Percentiles rank a stretch among this genome's conserved stretches.
Evolutionary conservation across 2,797 vertebrate genomes (phyloP).

Genomic region (Brachymystax lenok): DNA sequence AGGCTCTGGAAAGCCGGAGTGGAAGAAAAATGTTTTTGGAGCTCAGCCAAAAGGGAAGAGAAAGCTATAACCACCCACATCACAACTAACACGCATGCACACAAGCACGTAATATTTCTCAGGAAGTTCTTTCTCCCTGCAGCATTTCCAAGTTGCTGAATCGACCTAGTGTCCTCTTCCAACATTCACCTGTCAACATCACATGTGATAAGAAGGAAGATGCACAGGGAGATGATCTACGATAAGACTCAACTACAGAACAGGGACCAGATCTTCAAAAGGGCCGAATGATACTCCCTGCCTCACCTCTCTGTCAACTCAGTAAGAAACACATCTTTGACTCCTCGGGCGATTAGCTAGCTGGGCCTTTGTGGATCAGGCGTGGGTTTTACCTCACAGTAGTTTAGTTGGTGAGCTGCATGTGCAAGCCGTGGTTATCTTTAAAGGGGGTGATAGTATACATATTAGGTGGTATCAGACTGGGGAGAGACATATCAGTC

Average conservation of each 20-base stretch:
- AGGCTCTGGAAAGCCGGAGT: constrained; percentile 24
- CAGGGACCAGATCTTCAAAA: constrained; percentile 22
- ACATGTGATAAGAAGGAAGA: constrained; percentile 59
- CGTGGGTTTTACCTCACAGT: constrained; percentile 47
- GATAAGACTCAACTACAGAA: constrained; percentile 53
- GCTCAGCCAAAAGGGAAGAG: not conserved
- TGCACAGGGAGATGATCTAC: constrained; percentile 44
- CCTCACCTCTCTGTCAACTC: constrained; percentile 33
- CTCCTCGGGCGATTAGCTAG: not conserved
- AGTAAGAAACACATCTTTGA: constrained; percentile 38
- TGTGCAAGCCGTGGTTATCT: not conserved
- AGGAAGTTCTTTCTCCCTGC: constrained; percentile 44
- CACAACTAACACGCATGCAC: constrained; percentile 26
- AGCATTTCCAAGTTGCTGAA: constrained; percentile 52
- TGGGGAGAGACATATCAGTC: constrained; percentile 9
- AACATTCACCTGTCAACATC: constrained; percentile 43
- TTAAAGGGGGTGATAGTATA: not conserved
- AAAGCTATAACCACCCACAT: not conserved
- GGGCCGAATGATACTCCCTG: constrained; percentile 20
- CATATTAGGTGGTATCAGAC: not conserved
- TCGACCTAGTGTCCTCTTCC: constrained; percentile 35
- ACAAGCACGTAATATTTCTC: constrained; percentile 18
- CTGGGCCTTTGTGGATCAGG: constrained; percentile 52
- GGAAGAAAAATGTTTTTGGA: constrained; percentile 35
- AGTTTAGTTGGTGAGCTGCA: not conserved